Conservation (phyloP, 2,797 vertebrate genomes). For the Clamator glandarius region DNA sequence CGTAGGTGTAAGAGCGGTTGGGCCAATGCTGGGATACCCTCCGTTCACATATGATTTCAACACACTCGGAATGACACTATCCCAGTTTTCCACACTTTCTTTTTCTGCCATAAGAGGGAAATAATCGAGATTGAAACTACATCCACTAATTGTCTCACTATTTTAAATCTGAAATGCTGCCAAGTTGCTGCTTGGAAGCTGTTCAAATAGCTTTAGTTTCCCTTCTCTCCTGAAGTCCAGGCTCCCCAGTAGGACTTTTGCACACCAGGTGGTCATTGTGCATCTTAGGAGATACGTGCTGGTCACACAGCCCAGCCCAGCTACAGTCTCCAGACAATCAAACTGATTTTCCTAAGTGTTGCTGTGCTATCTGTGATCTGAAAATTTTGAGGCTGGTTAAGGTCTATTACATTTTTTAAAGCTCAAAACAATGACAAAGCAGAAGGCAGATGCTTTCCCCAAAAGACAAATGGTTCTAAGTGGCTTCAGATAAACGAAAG, state of each 20-base stretch:
- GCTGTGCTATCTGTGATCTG: accelerated
- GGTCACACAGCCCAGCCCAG: background rate
- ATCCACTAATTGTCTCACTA: conserved; percentile 29
- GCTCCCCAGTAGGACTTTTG: background rate
- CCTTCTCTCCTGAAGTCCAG: background rate
- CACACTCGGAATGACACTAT: background rate
- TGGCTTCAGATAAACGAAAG: background rate
- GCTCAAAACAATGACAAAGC: background rate
- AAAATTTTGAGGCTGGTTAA: background rate
- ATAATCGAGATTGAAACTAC: conserved; percentile 22
- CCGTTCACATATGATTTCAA: background rate
- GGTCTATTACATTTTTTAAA: background rate
- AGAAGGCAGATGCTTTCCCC: background rate
- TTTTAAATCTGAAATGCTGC: background rate
- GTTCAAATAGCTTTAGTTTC: background rate
- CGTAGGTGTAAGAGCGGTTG: background rate
- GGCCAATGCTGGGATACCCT: background rate
- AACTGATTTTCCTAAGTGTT: background rate
- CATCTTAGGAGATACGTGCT: background rate
- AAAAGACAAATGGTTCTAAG: background rate
- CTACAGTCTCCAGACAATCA: background rate
- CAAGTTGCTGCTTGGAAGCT: background rate
- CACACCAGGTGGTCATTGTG: accelerated
- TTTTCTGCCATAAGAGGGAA: conserved; percentile 31
- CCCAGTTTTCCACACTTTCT: background rate